Conservation (phyloP, 2,888 invertebrate genomes). For the Hydraecia micacea region DNA sequence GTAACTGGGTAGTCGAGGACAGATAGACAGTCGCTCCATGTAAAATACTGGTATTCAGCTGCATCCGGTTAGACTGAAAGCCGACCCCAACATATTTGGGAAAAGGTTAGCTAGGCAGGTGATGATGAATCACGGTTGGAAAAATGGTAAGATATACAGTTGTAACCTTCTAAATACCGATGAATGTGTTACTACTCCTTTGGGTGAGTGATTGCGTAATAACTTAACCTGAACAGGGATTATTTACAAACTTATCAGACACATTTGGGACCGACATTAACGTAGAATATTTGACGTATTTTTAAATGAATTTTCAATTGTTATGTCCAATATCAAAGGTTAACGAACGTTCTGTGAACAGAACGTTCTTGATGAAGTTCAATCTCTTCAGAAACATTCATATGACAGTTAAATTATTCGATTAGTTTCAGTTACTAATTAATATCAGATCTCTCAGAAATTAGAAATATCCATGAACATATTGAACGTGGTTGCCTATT, state of each 20-base stretch:
- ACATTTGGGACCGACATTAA: neutral
- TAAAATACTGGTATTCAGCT: too few species aligned
- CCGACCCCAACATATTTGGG: too few species aligned
- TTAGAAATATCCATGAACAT: slow-evolving; percentile 10
- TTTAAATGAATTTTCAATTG: neutral
- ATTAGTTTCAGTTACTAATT: slow-evolving; percentile 42
- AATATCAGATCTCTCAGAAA: slow-evolving; percentile 34
- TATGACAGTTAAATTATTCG: slow-evolving; percentile 19
- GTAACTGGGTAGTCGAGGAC: too few species aligned
- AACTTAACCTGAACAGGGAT: neutral
- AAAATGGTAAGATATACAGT: neutral
- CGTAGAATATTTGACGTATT: neutral
- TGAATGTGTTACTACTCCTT: neutral
- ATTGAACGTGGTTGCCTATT: neutral
- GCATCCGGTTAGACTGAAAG: too few species aligned
- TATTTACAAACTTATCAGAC: neutral
- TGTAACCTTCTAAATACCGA: neutral
- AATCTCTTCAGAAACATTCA: slow-evolving; percentile 29
- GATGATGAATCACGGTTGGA: too few species aligned
- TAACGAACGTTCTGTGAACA: slow-evolving; percentile 3
- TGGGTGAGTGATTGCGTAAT: neutral
- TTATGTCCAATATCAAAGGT: slow-evolving; percentile 3
- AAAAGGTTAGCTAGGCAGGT: too few species aligned
- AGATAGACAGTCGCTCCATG: too few species aligned
- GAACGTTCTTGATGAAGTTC: slow-evolving; percentile 36